These are phyloP conservation scores for Oryzias dopingdopingensis DNA, from an alignment of 2,797 vertebrate genomes.

Conservation along the genomic window DNA sequence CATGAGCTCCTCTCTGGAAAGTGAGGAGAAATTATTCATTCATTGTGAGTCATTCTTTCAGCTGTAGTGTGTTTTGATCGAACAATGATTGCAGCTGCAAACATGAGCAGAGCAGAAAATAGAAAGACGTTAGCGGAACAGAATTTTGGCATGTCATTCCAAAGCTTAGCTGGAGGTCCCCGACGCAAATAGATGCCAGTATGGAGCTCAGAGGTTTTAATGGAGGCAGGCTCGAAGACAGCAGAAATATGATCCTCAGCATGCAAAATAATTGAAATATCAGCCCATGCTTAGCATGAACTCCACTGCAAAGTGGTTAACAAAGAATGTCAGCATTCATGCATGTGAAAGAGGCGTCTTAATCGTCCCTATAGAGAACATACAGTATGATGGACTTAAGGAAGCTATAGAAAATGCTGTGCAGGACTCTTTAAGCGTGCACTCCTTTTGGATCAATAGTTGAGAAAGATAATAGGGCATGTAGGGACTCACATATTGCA, in stretches of 20 bases:
- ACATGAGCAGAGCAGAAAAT: conserved; percentile 15
- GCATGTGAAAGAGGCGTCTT: conserved; percentile 20
- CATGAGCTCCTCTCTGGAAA: conserved; percentile 11
- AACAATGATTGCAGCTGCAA: conserved; percentile 34
- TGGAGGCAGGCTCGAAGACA: conserved; percentile 49
- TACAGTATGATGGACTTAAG: too few species aligned
- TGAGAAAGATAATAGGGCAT: conserved; percentile 49
- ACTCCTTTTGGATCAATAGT: conserved; percentile 53
- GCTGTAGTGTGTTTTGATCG: conserved; percentile 40
- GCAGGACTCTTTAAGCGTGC: conserved; percentile 40
- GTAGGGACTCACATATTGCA: conserved; percentile 41
- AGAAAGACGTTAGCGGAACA: conserved; percentile 17
- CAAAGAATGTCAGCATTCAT: conserved; percentile 6
- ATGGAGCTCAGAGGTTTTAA: conserved; percentile 38
- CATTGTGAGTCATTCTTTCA: conserved; percentile 36
- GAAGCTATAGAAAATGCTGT: conserved; percentile 24
- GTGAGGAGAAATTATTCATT: conserved; percentile 45
- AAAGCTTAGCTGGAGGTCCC: conserved; percentile 32
- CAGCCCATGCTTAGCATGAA: conserved; percentile 17
- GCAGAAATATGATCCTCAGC: conserved; percentile 19
- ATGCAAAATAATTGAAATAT: conserved; percentile 11
- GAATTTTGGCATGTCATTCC: conserved; percentile 42
- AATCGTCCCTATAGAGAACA: conserved; percentile 29
- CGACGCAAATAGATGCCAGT: conserved; percentile 45
- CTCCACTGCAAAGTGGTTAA: neutral